phyloP scores from a whole-genome alignment of 1,140 invertebrate species.

The Oncopodura yosiiana region DNA sequence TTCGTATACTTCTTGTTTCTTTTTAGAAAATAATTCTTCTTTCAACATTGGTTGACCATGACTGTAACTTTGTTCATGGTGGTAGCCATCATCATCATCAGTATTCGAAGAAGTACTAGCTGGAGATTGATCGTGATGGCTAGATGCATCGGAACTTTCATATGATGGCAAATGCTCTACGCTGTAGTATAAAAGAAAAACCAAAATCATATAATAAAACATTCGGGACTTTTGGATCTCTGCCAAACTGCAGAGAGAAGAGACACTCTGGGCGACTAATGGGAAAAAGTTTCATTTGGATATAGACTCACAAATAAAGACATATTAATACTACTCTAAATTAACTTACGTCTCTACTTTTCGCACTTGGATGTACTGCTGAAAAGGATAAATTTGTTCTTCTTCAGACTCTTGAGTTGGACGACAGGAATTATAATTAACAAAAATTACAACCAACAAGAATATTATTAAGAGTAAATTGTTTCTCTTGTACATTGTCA shows the following conservation, averaged over 20 bases:
- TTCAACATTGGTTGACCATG: constrained; percentile 7
- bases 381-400: constrained; percentile 27
- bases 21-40: constrained; percentile 25
- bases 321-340: not conserved
- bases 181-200: not conserved
- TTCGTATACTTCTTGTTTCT: constrained; percentile 34
- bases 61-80: not conserved
- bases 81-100: not conserved
- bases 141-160: not conserved
- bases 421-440: too few relatives aligned
- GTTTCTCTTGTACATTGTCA: too few relatives aligned
- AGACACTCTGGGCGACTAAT: too few relatives aligned
- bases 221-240: too few relatives aligned
- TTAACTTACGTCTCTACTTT: constrained; percentile 23
- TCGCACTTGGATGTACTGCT: constrained; percentile 32
- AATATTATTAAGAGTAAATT: too few relatives aligned
- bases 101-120: not conserved
- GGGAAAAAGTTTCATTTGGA: not conserved
- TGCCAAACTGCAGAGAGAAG: too few relatives aligned
- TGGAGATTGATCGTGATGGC: not conserved
- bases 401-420: too few relatives aligned
- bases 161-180: constrained; percentile 12
- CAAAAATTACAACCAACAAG: too few relatives aligned
- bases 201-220: not conserved
- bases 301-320: not conserved